phyloP scores from a whole-genome alignment of 2,888 invertebrate genomes.

The Nephrotoma appendiculata region DNA sequence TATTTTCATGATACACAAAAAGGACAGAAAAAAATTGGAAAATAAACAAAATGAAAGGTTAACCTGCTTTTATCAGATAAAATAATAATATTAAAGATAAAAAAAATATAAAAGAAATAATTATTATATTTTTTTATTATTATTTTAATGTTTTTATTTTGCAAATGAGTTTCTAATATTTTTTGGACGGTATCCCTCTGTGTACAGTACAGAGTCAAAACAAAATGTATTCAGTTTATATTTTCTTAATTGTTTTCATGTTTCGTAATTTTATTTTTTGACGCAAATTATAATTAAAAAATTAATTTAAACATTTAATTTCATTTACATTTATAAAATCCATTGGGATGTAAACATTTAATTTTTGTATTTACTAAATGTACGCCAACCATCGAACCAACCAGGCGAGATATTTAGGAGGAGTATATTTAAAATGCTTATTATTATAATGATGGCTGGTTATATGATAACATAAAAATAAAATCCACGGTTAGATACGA shows the following conservation, averaged over 20 bases:
- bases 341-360: background rate
- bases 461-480: background rate
- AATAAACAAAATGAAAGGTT: background rate
- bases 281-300: background rate
- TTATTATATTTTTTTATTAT: background rate
- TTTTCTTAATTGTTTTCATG: background rate
- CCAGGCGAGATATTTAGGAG: background rate
- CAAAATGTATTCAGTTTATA: background rate
- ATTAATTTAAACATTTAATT: background rate
- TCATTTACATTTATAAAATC: background rate
- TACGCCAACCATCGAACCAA: background rate
- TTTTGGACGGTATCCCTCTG: background rate
- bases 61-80: background rate
- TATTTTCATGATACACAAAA: background rate
- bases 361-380: background rate
- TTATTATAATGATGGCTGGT: background rate
- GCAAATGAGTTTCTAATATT: background rate
- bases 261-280: background rate
- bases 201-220: background rate
- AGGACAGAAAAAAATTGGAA: background rate
- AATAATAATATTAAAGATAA: background rate
- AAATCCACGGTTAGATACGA: no score
- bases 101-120: background rate
- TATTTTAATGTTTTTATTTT: background rate
- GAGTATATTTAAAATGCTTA: background rate